Conservation (phyloP, 30 jellyfish, hydroid and myxozoan species). For the Nemopilema nomurai region DNA sequence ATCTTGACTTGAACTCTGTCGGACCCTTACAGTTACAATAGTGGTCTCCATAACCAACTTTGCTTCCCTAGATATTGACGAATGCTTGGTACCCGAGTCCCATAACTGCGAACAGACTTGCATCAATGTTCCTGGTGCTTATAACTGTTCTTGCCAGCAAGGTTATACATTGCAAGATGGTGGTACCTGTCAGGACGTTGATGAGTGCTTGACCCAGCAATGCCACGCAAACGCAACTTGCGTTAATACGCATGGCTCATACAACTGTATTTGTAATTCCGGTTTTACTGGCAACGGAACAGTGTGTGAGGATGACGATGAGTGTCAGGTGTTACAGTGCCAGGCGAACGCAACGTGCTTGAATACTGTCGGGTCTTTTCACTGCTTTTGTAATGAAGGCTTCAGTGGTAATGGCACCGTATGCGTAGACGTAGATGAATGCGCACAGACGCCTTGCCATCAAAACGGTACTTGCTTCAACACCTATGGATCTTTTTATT, state of each 20-base stretch:
- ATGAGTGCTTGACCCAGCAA: neutral
- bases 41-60: no score
- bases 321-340: neutral
- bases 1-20: no score
- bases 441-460: constrained; percentile 9
- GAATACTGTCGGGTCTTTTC: neutral
- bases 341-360: neutral
- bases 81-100: neutral
- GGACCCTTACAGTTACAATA: no score
- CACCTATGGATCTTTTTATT: neutral
- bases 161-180: neutral
- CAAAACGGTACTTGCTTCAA: constrained; percentile 8
- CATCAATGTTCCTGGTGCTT: neutral
- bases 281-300: neutral
- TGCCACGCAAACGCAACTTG: neutral
- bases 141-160: neutral
- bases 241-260: neutral
- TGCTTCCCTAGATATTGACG: neutral
- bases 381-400: neutral
- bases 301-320: neutral
- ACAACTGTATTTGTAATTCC: neutral
- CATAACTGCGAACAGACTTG: neutral
- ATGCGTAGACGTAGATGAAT: constrained; percentile 13
- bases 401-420: neutral
- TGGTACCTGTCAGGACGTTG: neutral